Evolutionary conservation across 2,888 invertebrate genomes (phyloP).

Genomic region (Abrostola triplasia): DNA sequence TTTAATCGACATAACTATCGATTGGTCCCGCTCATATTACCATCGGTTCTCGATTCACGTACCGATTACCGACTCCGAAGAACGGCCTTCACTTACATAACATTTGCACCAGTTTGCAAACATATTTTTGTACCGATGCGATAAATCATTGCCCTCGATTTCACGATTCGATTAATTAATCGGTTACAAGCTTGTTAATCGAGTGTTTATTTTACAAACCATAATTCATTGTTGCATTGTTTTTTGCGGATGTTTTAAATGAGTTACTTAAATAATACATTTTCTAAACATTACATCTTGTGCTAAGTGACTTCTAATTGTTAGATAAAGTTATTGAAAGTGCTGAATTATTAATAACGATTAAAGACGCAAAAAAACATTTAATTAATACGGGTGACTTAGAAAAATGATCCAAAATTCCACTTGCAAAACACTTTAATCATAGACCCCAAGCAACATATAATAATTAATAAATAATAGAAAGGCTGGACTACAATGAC

Average conservation of each 20-base stretch:
- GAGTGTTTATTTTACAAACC: slow-evolving; percentile 39
- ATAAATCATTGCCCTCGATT: slow-evolving; percentile 61
- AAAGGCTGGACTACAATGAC: slow-evolving; percentile 30
- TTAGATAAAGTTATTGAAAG: neutral
- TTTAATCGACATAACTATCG: slow-evolving; percentile 55
- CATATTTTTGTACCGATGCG: slow-evolving; percentile 50
- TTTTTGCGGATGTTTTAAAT: neutral
- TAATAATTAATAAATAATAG: slow-evolving; percentile 33
- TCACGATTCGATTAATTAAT: slow-evolving; percentile 59
- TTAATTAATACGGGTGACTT: slow-evolving; percentile 19
- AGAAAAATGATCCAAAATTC: slow-evolving; percentile 33
- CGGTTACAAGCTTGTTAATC: slow-evolving; percentile 58
- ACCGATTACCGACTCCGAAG: slow-evolving; percentile 61
- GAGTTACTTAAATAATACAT: no score
- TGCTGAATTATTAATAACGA: no score
- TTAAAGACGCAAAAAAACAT: no score
- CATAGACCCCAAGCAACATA: slow-evolving; percentile 5
- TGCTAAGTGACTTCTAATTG: no score
- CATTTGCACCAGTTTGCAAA: slow-evolving; percentile 59
- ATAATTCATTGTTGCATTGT: slow-evolving; percentile 39
- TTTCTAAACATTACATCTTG: no score
- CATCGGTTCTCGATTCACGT: slow-evolving; percentile 54
- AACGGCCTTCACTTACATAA: slow-evolving; percentile 63
- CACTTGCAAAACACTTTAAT: slow-evolving; percentile 17
- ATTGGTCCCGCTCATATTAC: slow-evolving; percentile 66